phyloP scores from a whole-genome alignment of 2,797 vertebrate genomes.

The Miichthys miiuy region DNA sequence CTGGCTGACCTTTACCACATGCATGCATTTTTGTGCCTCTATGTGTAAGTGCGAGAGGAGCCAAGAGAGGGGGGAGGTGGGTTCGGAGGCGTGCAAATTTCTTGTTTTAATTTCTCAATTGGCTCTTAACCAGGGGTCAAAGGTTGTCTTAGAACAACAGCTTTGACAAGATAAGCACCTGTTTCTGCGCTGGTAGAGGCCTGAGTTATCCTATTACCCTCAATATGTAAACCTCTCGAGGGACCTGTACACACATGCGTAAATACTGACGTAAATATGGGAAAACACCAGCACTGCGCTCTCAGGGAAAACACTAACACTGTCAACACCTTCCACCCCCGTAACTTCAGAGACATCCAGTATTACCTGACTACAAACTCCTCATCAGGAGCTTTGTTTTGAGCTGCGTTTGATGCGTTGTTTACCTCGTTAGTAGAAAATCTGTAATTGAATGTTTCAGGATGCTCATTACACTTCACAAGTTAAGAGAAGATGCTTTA shows the following conservation, averaged over 20 bases:
- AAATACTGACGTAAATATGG: conserved; percentile 77
- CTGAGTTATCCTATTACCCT: conserved; percentile 77
- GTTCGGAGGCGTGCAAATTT: conserved; percentile 59
- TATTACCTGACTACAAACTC: conserved; percentile 71
- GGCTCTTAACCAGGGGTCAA: conserved; percentile 90
- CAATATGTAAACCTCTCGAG: conserved; percentile 80
- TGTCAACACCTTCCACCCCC: conserved; percentile 77
- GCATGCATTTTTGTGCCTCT: conserved; percentile 79
- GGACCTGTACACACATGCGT: conserved; percentile 72
- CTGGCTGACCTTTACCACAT: conserved; percentile 84
- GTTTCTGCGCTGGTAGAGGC: conserved; percentile 79
- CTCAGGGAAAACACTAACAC: conserved; percentile 65
- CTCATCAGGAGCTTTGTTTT: conserved; percentile 71
- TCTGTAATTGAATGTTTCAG: conserved; percentile 75
- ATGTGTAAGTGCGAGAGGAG: conserved; percentile 30
- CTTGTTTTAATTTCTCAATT: conserved; percentile 85
- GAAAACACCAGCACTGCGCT: conserved; percentile 68
- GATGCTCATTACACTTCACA: conserved; percentile 74
- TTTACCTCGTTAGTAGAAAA: conserved; percentile 76
- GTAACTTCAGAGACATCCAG: conserved; percentile 54
- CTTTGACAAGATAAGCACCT: conserved; percentile 93
- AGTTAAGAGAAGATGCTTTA: conserved; percentile 64
- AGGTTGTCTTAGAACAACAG: conserved; percentile 90
- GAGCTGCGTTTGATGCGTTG: conserved; percentile 71
- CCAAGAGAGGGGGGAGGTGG: conserved; percentile 14